Conservation (phyloP, 2,888 invertebrate species). For the Drosophila anomelani region DNA sequence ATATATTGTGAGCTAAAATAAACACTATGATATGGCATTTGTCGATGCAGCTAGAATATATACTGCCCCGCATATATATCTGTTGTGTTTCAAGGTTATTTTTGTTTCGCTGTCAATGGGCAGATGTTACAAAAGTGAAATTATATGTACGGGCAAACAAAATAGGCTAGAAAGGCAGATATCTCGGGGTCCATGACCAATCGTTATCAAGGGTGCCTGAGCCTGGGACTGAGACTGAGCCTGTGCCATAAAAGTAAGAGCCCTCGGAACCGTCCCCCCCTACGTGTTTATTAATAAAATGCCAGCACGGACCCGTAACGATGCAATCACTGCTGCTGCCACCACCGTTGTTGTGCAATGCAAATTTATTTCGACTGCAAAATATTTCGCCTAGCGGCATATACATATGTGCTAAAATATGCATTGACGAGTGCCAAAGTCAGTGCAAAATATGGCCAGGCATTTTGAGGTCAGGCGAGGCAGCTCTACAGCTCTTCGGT, state of each 20-base stretch:
- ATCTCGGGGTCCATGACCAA: constrained; percentile 52
- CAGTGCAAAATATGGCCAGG: constrained; percentile 24
- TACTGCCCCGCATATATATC: constrained; percentile 12
- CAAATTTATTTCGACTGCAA: constrained; percentile 27
- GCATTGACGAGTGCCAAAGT: constrained; percentile 36
- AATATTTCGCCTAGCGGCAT: constrained; percentile 27
- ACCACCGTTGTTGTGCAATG: constrained; percentile 36
- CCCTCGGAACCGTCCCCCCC: constrained; percentile 33
- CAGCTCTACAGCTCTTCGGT: background rate
- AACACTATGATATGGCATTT: constrained; percentile 32
- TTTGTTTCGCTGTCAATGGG: constrained; percentile 32
- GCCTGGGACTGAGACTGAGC: constrained; percentile 4
- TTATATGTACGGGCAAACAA: constrained; percentile 39
- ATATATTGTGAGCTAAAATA: constrained; percentile 51
- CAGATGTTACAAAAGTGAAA: constrained; percentile 58
- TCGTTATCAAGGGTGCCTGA: constrained; percentile 60
- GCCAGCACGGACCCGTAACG: constrained; percentile 38
- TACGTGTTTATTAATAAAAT: constrained; percentile 60
- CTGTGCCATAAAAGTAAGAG: constrained; percentile 53
- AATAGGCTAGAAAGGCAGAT: background rate
- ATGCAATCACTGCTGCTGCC: constrained; percentile 33
- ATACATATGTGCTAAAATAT: constrained; percentile 34
- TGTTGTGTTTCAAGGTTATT: constrained; percentile 49
- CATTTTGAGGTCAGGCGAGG: constrained; percentile 30
- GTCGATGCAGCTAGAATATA: constrained; percentile 20